Evolutionary conservation across 2,888 invertebrate genomes (phyloP), one percentile per base, ranked within the genome.

Genomic region (Phaonia tiefii): DNA sequence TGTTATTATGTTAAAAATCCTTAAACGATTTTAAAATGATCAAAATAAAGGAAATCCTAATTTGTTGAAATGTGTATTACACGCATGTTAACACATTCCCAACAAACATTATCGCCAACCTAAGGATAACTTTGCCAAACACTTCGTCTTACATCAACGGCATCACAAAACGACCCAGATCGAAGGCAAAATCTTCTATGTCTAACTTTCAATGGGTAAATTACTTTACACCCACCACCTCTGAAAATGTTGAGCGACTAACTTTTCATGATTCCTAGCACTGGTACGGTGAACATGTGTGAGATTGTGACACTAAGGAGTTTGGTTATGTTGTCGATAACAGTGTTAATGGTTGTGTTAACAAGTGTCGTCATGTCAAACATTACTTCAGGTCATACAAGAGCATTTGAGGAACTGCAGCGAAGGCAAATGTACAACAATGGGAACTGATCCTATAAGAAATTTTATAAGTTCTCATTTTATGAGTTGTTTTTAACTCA

Each of bases 311-410:
- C 7, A 44, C n/a, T n/a, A 13, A 44, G 2, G 44, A 4, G 44
- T 44, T 11, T 69, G 20, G 42, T 70, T 56, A 56, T 56, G 56
- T 15, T 70, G 54, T 70, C 70, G 56, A 70, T 70, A 56, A 70
- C 54, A 13, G 56, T 70, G 70, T 70, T 56, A 56, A 70, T 56
- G 56, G 31, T 42, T 25, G 22, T 70, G 70, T 70, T 70, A 70
- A 70, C 70, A 70, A 70, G 70, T 70, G 70, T 39, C 42, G 17
- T 70, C 56, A 70, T 70, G 22, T 25, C 25, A 42, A 70, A 42
- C 42, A 56, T 20, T 26, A 4, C 25, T 66, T 26, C 56, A 25
- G n/a, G 2, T 3, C 58, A 11, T 15, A n/a, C 58, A 13, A n/a
- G n/a, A n/a, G n/a, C n/a, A n/a, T n/a, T n/a, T n/a, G n/a, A n/a